phyloP scores from a whole-genome alignment of 1,140 invertebrate species.

The Diorhabda sublineata region DNA sequence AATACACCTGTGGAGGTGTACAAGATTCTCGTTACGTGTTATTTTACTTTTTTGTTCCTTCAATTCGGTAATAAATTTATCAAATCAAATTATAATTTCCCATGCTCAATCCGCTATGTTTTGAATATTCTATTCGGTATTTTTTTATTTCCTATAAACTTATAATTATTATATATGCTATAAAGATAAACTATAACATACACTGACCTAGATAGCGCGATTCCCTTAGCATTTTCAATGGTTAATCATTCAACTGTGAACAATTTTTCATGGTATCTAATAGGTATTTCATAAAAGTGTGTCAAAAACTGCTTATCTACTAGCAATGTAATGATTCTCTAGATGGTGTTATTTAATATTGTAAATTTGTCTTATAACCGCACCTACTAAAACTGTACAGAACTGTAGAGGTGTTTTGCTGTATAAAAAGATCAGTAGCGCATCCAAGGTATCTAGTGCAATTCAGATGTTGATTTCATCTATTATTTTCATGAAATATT shows the following conservation, averaged over 20 bases:
- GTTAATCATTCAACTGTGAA: not conserved
- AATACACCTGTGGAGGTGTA: too few species aligned
- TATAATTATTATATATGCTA: too few species aligned
- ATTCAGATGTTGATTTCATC: too few species aligned
- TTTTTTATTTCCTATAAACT: too few species aligned
- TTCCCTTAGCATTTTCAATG: not conserved
- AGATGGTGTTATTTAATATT: not conserved
- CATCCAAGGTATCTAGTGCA: not conserved
- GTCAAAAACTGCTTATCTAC: not conserved
- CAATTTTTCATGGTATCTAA: slow-evolving; percentile 2
- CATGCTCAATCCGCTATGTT: too few species aligned
- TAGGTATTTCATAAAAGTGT: not conserved
- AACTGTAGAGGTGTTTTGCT: not conserved
- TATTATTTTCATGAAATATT: too few species aligned
- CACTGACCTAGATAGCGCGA: not conserved
- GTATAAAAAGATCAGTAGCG: not conserved
- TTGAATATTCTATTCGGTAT: too few species aligned
- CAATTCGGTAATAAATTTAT: too few species aligned
- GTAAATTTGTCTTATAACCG: not conserved
- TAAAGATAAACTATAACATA: too few species aligned
- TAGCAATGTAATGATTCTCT: not conserved
- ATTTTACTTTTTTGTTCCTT: too few species aligned
- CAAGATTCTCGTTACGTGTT: too few species aligned
- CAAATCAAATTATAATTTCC: too few species aligned
- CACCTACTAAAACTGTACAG: not conserved